Evolutionary conservation across 2,888 invertebrate genomes (phyloP), one percentile per base, ranked within the genome.

Genomic region (Crocallis elinguaria): DNA sequence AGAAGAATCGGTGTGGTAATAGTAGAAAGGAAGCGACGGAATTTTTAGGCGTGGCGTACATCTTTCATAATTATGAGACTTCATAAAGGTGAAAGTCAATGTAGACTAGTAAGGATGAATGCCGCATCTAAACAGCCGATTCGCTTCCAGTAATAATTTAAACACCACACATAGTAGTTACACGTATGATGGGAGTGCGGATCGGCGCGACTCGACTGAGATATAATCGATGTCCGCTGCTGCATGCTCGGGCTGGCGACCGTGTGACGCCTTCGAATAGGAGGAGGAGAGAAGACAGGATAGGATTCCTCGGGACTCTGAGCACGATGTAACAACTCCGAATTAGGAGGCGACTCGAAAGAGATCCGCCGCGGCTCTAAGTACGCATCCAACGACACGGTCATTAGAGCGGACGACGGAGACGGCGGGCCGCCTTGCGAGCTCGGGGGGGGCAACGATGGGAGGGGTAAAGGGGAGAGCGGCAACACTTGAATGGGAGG

Each of bases 131-230:
- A 46, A 17, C 27, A 49, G 32, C 30, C 9, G 13, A 42, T 11
- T 37, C 27, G 21, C 37, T 41, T 32, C 19, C 36, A 12, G 30
- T 32, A 49, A 25, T 13, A 54, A 16, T 55, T 29, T 41, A 52
- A 32, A 51, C 41, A 42, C 23, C 58, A 56, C 48, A 52, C 53
- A 33, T 37, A 39, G 87, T 81, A 91, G 79, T 95, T 97, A 98
- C 98, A 98, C 93, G 96, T 97, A 84, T 97, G 97, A 93, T 98
- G 97, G 68, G 97, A 97, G 74, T 93, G 91, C 49, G 94, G 93
- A 64, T 89, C 90, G 66, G 95, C 95, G 74, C 95, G 94, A 61
- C 96, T 95, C 63, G 95, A 94, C 75, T 94, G 94, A 62, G 96
- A 95, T 77, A 95, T 93, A 77, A 96, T 91, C 53, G 97, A 96